Base-by-base conservation (phyloP, 2,797 vertebrate genomes). In the Eospalax fontanierii region DNA sequence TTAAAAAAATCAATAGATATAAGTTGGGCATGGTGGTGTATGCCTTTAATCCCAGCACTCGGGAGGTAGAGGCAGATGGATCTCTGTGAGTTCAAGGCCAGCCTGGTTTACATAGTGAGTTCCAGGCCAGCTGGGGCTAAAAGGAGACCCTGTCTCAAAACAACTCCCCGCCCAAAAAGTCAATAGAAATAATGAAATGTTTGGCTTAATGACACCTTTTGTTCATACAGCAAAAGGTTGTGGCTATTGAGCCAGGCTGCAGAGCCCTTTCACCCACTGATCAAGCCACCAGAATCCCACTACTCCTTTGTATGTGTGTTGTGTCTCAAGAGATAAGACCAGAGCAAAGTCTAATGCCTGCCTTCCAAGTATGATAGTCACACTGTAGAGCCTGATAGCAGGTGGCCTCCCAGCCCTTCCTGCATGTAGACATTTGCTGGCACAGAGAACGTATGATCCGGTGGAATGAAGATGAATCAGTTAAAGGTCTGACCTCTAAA, bases 241-340 rank as follows among this genome's bases (percentile, higher is more conserved):
- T 38, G n/a, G 38, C n/a, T 14, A 10, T n/a, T 8, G 0, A 68
- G 26, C 22, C 57, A 19, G 4, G 65, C 43, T 59, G 5, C 46
- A 30, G 54, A 46, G 65, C 6, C 71, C 75, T 57, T 59, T 57
- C 1, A 22, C 50, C 46, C 19, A 1, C 40, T 43, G 75, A 66
- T 46, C 6, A 0, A 54, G 40, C 43, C 6, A 38, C 1, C 11
- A 12, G 54, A 22, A 59, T 10, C 16, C 18, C 12, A 43, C 28
- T 22, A 3, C 3, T 38, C 18, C 18, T 50, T 1, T 11, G 28
- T 6, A 15, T 0, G 0, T 40, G 4, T 2, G 18, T 10, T 63
- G 35, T 14, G 19, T 74, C 68, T 38, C 15, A 33, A 28, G 50
- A 87, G 54, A 30, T 79, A 15, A 59, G 11, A 7, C 5, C 2